Evolutionary conservation across 2,888 invertebrate species (phyloP).

Genomic region (Oxyscelio sp.): DNA sequence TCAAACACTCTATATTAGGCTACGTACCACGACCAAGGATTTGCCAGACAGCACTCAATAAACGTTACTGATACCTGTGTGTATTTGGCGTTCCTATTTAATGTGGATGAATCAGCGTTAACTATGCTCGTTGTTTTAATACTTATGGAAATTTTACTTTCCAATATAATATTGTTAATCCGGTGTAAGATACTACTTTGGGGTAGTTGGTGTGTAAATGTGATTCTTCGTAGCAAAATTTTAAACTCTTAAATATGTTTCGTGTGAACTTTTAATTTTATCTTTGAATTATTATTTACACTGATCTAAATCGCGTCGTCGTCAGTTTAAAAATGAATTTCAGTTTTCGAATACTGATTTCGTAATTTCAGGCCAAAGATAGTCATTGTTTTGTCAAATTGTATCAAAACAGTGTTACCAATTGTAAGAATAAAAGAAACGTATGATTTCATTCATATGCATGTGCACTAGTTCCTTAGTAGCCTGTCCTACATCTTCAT

Average conservation of each 20-base stretch:
- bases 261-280: no score
- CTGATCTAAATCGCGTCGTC: no score
- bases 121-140: not conserved
- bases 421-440: no score
- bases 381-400: slow-evolving; percentile 10
- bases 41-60: slow-evolving; percentile 3
- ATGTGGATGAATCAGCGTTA: not conserved
- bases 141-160: not conserved
- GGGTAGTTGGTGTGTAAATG: not conserved
- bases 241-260: no score
- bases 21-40: slow-evolving; percentile 23
- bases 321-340: not conserved
- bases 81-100: not conserved
- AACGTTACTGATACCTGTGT: slow-evolving; percentile 30
- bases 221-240: no score
- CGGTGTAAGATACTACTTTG: slow-evolving; percentile 4
- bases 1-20: slow-evolving; percentile 60
- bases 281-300: no score
- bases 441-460: no score
- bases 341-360: not conserved
- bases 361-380: not conserved
- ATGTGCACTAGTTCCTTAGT: no score
- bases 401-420: slow-evolving; percentile 31
- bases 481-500: no score
- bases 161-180: slow-evolving; percentile 14